Percentiles rank a stretch among this genome's conserved stretches.
These are phyloP conservation scores for Lutraria rhynchaena DNA, from an alignment of 1,140 invertebrate genomes.

Conservation along the genomic window DNA sequence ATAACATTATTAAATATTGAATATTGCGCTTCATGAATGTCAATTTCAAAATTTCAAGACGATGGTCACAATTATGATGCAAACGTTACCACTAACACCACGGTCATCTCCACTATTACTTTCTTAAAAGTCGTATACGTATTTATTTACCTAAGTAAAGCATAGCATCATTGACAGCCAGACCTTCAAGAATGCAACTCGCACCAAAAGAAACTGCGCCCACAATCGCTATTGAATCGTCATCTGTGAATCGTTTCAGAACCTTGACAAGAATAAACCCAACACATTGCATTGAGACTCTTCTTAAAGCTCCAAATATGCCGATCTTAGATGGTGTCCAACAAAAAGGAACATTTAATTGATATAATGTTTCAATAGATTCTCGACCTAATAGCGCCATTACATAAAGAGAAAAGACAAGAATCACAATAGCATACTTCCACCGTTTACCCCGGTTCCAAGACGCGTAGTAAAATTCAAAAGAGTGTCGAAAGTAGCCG, in stretches of 20 bases:
- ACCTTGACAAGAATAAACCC: neutral
- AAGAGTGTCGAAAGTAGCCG: neutral
- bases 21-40: too few species aligned
- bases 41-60: too few species aligned
- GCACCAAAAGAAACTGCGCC: neutral
- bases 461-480: conserved; percentile 16
- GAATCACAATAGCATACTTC: neutral
- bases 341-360: conserved; percentile 34
- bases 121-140: too few species aligned
- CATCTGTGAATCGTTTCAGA: neutral
- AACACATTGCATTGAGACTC: neutral
- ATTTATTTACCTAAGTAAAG: conserved; percentile 44
- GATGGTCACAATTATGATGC: too few species aligned
- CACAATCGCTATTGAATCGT: conserved; percentile 10
- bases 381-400: neutral
- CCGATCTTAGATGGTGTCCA: conserved; percentile 28
- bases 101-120: too few species aligned
- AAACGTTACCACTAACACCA: too few species aligned
- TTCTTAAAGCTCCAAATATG: conserved; percentile 8
- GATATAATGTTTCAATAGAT: conserved; percentile 31
- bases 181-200: conserved; percentile 8
- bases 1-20: too few species aligned
- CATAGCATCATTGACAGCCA: conserved; percentile 11
- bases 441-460: neutral
- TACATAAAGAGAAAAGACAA: conserved; percentile 5